Conservation (phyloP, 2,888 invertebrate species). For the Limulus polyphemus region DNA sequence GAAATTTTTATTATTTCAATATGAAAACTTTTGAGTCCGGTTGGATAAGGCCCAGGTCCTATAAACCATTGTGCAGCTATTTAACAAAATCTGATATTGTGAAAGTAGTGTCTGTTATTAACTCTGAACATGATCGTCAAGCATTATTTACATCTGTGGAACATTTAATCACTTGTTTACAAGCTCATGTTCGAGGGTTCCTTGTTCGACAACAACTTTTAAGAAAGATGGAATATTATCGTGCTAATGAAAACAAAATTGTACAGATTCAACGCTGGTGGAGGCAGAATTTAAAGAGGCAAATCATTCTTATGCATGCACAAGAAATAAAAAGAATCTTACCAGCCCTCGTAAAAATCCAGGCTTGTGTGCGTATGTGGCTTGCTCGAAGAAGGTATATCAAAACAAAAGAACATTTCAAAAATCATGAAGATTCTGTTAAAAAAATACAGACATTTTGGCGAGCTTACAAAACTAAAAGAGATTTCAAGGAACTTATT, state of each 20-base stretch:
- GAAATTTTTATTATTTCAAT: constrained; percentile 45
- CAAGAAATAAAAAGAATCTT: constrained; percentile 27
- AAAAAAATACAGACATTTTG: constrained; percentile 53
- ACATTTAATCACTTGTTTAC: constrained; percentile 43
- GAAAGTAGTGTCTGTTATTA: constrained; percentile 27
- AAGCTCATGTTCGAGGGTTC: constrained; percentile 50
- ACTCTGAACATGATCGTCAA: constrained; percentile 33
- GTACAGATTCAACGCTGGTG: constrained; percentile 49
- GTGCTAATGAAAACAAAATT: constrained; percentile 32
- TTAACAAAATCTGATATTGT: constrained; percentile 20
- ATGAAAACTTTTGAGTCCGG: constrained; percentile 43
- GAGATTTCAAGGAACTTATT: constrained; percentile 46
- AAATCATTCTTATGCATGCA: constrained; percentile 23
- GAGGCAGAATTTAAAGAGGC: constrained; percentile 43
- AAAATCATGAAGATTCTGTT: constrained; percentile 41
- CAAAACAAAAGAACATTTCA: constrained; percentile 31
- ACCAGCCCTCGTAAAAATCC: constrained; percentile 32
- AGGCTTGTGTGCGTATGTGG: constrained; percentile 33
- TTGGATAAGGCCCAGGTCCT: constrained; percentile 35
- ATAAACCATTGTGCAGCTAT: not conserved
- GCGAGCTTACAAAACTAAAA: constrained; percentile 50
- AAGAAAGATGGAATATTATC: constrained; percentile 29
- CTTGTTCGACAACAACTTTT: constrained; percentile 43
- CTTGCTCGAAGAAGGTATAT: constrained; percentile 30
- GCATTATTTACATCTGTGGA: constrained; percentile 34